A percentile compares a stretch with the other conserved stretches of the same genome.
Conservation (phyloP, 2,888 invertebrate species). For the Spodoptera exigua region DNA sequence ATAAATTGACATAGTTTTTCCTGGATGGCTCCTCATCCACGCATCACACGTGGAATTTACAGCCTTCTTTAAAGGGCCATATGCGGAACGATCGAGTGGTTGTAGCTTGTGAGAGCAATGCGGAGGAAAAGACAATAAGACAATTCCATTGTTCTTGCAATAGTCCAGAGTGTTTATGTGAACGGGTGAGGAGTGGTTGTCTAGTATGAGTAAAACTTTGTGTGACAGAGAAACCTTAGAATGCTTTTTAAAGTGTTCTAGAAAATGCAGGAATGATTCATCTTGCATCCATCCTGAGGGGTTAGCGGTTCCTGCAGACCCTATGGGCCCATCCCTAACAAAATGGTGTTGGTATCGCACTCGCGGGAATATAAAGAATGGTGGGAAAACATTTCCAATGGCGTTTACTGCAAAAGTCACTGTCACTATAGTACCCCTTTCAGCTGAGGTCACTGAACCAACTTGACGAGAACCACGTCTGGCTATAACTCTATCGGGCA, state of each 20-base stretch:
- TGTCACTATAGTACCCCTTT: not conserved
- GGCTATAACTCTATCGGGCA: too few relatives aligned
- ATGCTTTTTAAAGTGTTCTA: too few relatives aligned
- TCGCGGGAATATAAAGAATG: too few relatives aligned
- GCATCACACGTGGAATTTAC: not conserved
- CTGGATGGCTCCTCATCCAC: not conserved
- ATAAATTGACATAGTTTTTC: not conserved
- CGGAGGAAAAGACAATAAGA: not conserved
- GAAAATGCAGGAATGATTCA: too few relatives aligned
- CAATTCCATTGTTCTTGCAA: not conserved
- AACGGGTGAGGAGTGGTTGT: not conserved
- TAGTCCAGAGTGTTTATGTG: not conserved
- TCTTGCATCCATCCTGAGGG: too few relatives aligned
- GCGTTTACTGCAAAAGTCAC: not conserved
- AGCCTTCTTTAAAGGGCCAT: not conserved
- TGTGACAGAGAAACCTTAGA: too few relatives aligned
- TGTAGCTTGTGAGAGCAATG: too few relatives aligned
- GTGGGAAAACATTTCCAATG: too few relatives aligned
- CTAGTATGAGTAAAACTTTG: too few relatives aligned
- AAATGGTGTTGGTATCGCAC: too few relatives aligned
- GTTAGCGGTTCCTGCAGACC: too few relatives aligned
- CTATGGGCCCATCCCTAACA: too few relatives aligned
- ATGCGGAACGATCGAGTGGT: not conserved
- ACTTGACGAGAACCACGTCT: not conserved
- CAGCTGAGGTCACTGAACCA: not conserved